These are phyloP conservation scores for Eudasyphora cyanicolor DNA, from an alignment of 2,888 invertebrate species.

Conservation along the genomic window DNA sequence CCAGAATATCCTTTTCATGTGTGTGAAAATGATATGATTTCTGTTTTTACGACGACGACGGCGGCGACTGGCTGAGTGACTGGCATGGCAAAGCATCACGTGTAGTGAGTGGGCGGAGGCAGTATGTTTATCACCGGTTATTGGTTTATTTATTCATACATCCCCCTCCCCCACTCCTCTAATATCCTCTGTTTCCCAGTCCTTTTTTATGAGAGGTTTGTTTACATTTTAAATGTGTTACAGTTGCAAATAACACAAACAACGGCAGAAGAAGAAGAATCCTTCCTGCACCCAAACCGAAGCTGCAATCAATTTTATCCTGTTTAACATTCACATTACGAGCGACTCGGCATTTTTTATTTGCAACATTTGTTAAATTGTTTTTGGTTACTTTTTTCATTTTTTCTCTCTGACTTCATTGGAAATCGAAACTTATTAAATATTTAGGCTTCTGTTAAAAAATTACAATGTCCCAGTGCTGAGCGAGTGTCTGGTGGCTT, in stretches of 20 bases:
- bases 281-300: background rate
- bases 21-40: constrained; percentile 16
- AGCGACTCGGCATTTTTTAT: constrained; percentile 52
- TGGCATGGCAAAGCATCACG: constrained; percentile 49
- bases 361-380: constrained; percentile 39
- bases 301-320: constrained; percentile 63
- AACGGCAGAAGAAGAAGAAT: background rate
- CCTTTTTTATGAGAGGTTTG: constrained; percentile 57
- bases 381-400: constrained; percentile 33
- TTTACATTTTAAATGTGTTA: constrained; percentile 63
- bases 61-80: background rate
- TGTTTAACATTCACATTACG: constrained; percentile 66
- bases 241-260: constrained; percentile 16
- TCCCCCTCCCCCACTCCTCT: no score
- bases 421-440: constrained; percentile 79
- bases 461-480: constrained; percentile 59
- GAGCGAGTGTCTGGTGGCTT: constrained; percentile 9
- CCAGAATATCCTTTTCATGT: constrained; percentile 28
- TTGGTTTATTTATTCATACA: constrained; percentile 59
- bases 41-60: background rate
- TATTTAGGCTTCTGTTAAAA: constrained; percentile 75
- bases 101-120: no score
- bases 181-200: background rate
- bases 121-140: constrained; percentile 60
- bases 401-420: constrained; percentile 67